Percentiles rank a stretch among this genome's conserved stretches.
phyloP scores from a whole-genome alignment of 2,888 invertebrate genomes.

The Parelbella ahira region DNA sequence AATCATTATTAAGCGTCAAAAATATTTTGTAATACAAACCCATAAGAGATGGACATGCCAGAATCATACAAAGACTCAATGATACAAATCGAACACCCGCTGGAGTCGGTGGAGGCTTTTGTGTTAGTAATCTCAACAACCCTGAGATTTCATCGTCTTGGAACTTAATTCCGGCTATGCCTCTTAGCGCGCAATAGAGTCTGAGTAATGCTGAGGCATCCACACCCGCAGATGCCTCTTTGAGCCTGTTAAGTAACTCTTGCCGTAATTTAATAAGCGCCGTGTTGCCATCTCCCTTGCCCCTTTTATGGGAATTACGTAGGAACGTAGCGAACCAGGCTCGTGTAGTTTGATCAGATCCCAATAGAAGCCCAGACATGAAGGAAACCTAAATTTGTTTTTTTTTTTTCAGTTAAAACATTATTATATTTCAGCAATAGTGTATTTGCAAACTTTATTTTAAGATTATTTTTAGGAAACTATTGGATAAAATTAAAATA shows the following conservation, averaged over 20 bases:
- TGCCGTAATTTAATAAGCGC: constrained; percentile 86
- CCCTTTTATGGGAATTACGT: constrained; percentile 89
- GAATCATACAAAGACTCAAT: constrained; percentile 94
- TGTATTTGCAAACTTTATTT: too few species aligned
- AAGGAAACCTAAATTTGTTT: constrained; percentile 86
- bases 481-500: too few species aligned
- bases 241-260: constrained; percentile 87
- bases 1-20: too few species aligned
- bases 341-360: constrained; percentile 93
- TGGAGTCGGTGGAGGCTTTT: constrained; percentile 93
- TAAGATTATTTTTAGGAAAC: too few species aligned
- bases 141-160: constrained; percentile 95
- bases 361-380: constrained; percentile 92
- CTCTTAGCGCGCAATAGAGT: constrained; percentile 94
- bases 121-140: constrained; percentile 91
- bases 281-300: constrained; percentile 87
- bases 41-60: constrained; percentile 94
- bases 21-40: constrained; percentile 71
- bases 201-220: constrained; percentile 94
- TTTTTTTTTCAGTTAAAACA: too few species aligned
- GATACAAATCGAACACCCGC: constrained; percentile 96
- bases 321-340: constrained; percentile 97
- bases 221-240: constrained; percentile 84
- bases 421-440: too few species aligned
- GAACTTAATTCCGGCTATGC: constrained; percentile 95